Base-by-base conservation (phyloP, 2,113 vertebrate species). In the Percopsis transmontana region DNA sequence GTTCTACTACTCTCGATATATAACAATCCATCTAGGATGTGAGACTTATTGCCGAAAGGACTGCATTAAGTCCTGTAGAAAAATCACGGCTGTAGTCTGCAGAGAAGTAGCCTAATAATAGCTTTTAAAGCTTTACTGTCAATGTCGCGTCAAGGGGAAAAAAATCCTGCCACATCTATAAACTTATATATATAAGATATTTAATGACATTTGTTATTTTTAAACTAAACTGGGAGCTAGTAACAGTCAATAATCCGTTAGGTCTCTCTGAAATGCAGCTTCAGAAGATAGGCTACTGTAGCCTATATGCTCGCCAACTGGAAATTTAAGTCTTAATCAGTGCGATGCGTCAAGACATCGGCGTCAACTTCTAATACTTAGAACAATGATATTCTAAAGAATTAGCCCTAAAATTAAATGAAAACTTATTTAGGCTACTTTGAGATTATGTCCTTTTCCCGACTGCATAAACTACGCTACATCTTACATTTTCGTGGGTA, bases 91-190 rank as follows among this genome's bases (percentile, higher is more conserved):
- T 77, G 60, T 58, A 58, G 23, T 42, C n/a, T 54, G 12, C 9
- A 50, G 14, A 27, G 6, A 73, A 24, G 66, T 63, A 70, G n/a
- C n/a, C n/a, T n/a, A 67, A 81, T 42, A 69, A 24, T 42, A 66
- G 21, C 2, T n/a, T 74, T 76, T 63, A 38, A 62, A 68, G 63
- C 56, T 57, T 58, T 38, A 47, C 9, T 62, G 62, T 66, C 76
- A 87, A 84, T 85, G 83, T 86, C 85, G 86, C 0, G 23, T 80
- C 78, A 86, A 87, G 81, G 83, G 78, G 80, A 83, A 59, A 66
- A 14, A 66, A 14, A n/a, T 47, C 48, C 45, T 68, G 58, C 38
- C 47, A 62, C 9, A 3, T 1, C 14, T 55, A 9, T 15, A 16
- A 33, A 18, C 52, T 55, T 6, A 16, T 33, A 33, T 8, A n/a